These are phyloP conservation scores for Clitarchus hookeri DNA, from an alignment of 2,888 invertebrate species.

Conservation along the genomic window DNA sequence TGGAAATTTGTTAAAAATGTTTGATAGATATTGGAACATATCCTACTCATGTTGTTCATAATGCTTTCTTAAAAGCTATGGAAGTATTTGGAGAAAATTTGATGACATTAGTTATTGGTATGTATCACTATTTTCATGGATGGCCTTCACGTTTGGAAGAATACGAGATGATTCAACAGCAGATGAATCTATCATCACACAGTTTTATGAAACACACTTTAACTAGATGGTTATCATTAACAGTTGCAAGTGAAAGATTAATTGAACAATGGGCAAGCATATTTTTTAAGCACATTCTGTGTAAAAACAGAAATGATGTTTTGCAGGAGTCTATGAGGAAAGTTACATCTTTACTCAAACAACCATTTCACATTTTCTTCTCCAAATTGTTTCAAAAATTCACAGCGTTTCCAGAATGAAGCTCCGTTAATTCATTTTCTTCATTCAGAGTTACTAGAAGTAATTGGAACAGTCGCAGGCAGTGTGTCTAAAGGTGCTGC, in stretches of 20 bases:
- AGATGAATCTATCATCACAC: not conserved
- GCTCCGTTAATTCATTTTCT: too few species aligned
- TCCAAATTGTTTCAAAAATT: too few species aligned
- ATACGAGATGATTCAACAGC: slow-evolving; percentile 2
- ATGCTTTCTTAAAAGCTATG: not conserved
- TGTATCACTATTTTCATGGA: not conserved
- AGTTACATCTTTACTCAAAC: not conserved
- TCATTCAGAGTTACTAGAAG: too few species aligned
- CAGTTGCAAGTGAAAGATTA: not conserved
- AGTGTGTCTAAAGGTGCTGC: too few species aligned
- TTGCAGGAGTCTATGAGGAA: too few species aligned
- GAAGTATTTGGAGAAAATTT: not conserved
- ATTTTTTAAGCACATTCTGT: not conserved
- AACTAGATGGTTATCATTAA: not conserved
- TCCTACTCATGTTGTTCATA: not conserved
- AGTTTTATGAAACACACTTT: not conserved
- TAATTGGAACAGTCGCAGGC: too few species aligned
- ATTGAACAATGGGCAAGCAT: not conserved
- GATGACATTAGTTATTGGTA: not conserved
- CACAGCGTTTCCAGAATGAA: too few species aligned
- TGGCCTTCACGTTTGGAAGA: not conserved
- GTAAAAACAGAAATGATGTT: not conserved
- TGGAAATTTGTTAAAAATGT: not conserved
- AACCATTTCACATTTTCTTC: not conserved
- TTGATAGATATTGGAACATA: not conserved